phyloP scores from a whole-genome alignment of 2,888 invertebrate species.

The Carpatolechia fugitivella region DNA sequence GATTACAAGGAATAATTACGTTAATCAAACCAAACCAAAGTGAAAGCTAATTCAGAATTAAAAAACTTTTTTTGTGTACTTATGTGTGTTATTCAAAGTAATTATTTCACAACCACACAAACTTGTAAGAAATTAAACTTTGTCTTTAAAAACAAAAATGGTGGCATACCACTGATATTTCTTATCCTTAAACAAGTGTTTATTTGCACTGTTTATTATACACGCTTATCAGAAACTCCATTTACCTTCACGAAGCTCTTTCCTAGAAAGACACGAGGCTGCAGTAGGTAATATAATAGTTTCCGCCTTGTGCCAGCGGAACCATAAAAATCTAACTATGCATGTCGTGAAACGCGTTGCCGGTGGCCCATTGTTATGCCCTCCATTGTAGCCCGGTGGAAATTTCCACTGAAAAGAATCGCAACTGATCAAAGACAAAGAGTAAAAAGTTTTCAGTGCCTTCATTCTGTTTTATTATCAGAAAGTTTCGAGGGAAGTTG shows the following conservation, averaged over 20 bases:
- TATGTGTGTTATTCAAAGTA: too few species aligned
- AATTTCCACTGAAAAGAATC: conserved; percentile 36
- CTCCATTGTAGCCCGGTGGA: conserved; percentile 39
- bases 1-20: too few species aligned
- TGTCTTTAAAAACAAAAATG: too few species aligned
- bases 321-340: conserved; percentile 14
- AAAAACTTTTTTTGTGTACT: too few species aligned
- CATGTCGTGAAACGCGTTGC: conserved; percentile 8
- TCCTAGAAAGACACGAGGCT: not conserved
- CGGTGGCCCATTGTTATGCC: conserved; percentile 11
- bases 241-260: not conserved
- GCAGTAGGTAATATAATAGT: conserved; percentile 6
- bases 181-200: not conserved
- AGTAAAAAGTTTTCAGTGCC: conserved; percentile 46
- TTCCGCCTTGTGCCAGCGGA: conserved; percentile 11
- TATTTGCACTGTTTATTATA: not conserved
- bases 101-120: too few species aligned
- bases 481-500: conserved; percentile 63
- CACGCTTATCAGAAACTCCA: not conserved
- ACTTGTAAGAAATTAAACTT: too few species aligned
- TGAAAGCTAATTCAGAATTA: too few species aligned
- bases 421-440: conserved; percentile 59
- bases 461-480: conserved; percentile 55
- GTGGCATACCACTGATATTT: too few species aligned
- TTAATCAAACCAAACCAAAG: too few species aligned